Base-by-base conservation (phyloP, 2,888 invertebrate genomes). In the Margaritifera margaritifera region DNA sequence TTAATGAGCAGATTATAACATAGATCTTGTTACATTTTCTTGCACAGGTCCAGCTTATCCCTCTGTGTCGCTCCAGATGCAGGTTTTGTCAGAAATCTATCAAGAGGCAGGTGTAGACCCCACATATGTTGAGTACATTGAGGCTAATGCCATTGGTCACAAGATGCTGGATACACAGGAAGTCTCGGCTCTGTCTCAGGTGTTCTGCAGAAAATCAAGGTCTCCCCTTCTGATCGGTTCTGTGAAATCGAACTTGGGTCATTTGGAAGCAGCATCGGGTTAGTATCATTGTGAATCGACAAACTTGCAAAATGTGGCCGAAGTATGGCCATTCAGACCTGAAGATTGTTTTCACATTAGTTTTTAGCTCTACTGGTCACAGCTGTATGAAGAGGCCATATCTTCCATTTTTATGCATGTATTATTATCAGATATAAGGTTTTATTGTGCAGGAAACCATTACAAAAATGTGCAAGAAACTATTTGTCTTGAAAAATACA, bases 231-330 rank as follows among this genome's bases (percentile, higher is more conserved):
- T 98, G 60, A 93, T 99, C 85, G 99, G 99, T 27, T 98, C 98
- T 0, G 96, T 98, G 0, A 99, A 99, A 90, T 97, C 97, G 25
- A 99, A 98, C 91, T 97, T 99, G 96, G 99, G 99, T 2, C 99
- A 99, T 89, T 94, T 98, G 5, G 99, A 98, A 91, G 95, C 98
- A 24, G 91, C 91, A 4, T 91, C 91, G 54, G 91, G 91, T 84
- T 80, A 11, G 42, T 42, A 15, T 42, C 11, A 42, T 15, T 42
- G 31, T 8, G 31, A 42, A 42, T 42, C 15, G 42, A 42, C 11
- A 42, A 42, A 42, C 15, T 42, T 42, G 42, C 42, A 42, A 15
- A 11, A 42, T 42, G 15, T 15, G 15, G 0, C 42, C 15, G 15
- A 42, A 42, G 42, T 42, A 2, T 3, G 15, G 15, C 15, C 15